Evolutionary conservation across 2,797 vertebrate species (phyloP).

Genomic region (Leptatherina wallacei): DNA sequence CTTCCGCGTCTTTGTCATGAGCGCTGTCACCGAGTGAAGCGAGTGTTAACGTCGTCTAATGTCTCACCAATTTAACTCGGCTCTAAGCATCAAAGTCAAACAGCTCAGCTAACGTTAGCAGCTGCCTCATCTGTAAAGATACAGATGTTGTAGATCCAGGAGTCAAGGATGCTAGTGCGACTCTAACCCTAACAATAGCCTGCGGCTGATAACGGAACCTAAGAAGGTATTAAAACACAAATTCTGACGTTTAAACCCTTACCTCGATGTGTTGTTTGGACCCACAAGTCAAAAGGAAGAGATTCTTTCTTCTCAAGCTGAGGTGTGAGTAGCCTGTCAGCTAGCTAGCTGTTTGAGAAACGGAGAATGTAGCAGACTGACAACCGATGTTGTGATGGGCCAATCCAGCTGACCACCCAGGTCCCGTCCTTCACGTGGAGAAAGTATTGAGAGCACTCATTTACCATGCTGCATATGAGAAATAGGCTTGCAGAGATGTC

Average conservation of each 20-base stretch:
- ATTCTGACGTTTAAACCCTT: not conserved
- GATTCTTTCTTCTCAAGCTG: slow-evolving; percentile 14
- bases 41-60: not conserved
- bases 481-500: not conserved
- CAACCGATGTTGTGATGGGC: slow-evolving; percentile 46
- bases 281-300: not conserved
- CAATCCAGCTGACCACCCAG: slow-evolving; percentile 54
- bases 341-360: slow-evolving; percentile 51
- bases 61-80: slow-evolving; percentile 29
- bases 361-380: slow-evolving; percentile 34
- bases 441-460: not conserved
- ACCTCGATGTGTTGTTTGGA: slow-evolving; percentile 44
- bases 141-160: slow-evolving; percentile 69
- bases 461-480: not conserved
- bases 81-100: slow-evolving; percentile 15
- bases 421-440: slow-evolving; percentile 37
- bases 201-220: not conserved
- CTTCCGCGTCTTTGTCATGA: not conserved
- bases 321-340: slow-evolving; percentile 27
- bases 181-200: not conserved
- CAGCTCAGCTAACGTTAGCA: slow-evolving; percentile 69
- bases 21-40: not conserved
- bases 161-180: slow-evolving; percentile 47
- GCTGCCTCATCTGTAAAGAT: slow-evolving; percentile 61
- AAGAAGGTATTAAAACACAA: not conserved